Conservation (phyloP, 2,888 invertebrate genomes). For the Baccha elongata region DNA sequence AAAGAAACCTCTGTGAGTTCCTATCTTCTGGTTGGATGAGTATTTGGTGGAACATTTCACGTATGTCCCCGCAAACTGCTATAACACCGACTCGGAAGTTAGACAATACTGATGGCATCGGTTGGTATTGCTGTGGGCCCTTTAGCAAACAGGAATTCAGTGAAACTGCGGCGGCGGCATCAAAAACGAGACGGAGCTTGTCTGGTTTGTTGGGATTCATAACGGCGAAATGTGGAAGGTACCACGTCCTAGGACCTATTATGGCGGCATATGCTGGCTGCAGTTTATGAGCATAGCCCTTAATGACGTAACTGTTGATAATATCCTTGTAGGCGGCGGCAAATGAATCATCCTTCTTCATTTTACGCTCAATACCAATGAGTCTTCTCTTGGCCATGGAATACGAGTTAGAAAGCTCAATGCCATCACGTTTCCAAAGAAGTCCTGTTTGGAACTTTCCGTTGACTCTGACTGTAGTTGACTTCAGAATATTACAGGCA, state of each 20-base stretch:
- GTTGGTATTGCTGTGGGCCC: slow-evolving; percentile 77
- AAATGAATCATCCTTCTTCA: slow-evolving; percentile 54
- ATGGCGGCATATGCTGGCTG: slow-evolving; percentile 15
- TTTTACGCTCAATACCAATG: slow-evolving; percentile 61
- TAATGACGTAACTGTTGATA: slow-evolving; percentile 56
- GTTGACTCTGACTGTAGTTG: slow-evolving; percentile 10
- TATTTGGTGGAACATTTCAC: slow-evolving; percentile 74
- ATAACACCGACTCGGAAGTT: slow-evolving; percentile 75
- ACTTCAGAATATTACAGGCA: background rate
- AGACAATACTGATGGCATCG: slow-evolving; percentile 77
- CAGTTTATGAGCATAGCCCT: slow-evolving; percentile 68
- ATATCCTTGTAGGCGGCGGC: slow-evolving; percentile 33
- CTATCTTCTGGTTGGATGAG: slow-evolving; percentile 14
- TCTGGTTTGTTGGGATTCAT: slow-evolving; percentile 74
- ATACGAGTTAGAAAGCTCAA: slow-evolving; percentile 41
- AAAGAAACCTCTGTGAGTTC: slow-evolving; percentile 7
- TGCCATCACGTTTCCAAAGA: slow-evolving; percentile 10
- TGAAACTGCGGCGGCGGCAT: slow-evolving; percentile 75
- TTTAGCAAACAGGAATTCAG: slow-evolving; percentile 75
- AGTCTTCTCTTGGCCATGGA: slow-evolving; percentile 68
- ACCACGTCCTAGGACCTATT: slow-evolving; percentile 65
- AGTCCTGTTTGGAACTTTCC: slow-evolving; percentile 21
- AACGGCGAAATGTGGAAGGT: slow-evolving; percentile 75
- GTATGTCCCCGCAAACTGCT: slow-evolving; percentile 76
- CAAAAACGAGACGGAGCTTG: slow-evolving; percentile 75